Base-by-base conservation (phyloP, 2,888 invertebrate species). In the Eilema griseolum region DNA sequence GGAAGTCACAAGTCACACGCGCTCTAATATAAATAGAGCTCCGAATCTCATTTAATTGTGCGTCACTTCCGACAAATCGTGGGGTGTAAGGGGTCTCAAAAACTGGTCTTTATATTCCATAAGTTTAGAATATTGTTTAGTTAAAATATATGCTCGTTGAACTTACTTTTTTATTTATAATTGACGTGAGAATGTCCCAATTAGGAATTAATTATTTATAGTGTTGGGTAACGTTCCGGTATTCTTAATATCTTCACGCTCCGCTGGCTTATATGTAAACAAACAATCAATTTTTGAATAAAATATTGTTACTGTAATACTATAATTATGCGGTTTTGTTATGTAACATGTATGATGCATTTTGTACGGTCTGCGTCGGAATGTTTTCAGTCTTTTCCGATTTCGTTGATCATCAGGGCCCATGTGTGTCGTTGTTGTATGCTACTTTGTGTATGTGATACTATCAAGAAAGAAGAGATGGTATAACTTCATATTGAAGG, bases 111-210 rank as follows among this genome's bases (percentile, higher is more conserved):
- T 8, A 66, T 64, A 80, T 71, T 75, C 71, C 72, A 68, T 76
- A 66, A 73, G 73, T 70, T 76, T 79, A 68, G 80, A 84, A 80
- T 80, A 80, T 81, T 80, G 74, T 78, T 78, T 76, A 71, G 69
- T 74, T 73, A n/a, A 77, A 77, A 80, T 81, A 73, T 75, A 78
- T 79, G 79, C 73, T 79, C 69, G 66, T 69, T 83, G 79, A 72
- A 61, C 68, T 75, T 75, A 10, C 79, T 81, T 79, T 79, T 74
- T 67, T 79, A 71, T 72, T 71, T 73, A 59, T 82, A 80, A 86
- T 85, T 83, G 81, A 74, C 83, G 83, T 86, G 86, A 82, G 83
- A 86, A 83, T 79, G 71, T 75, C 74, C 73, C 69, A 78, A 82
- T 79, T 81, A 75, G 28, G 71, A 71, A 82, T 77, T 66, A 73